Percentiles rank a stretch among this genome's conserved stretches.
Conservation (phyloP, 2,113 vertebrate species). For the Plestiodon gilberti region DNA sequence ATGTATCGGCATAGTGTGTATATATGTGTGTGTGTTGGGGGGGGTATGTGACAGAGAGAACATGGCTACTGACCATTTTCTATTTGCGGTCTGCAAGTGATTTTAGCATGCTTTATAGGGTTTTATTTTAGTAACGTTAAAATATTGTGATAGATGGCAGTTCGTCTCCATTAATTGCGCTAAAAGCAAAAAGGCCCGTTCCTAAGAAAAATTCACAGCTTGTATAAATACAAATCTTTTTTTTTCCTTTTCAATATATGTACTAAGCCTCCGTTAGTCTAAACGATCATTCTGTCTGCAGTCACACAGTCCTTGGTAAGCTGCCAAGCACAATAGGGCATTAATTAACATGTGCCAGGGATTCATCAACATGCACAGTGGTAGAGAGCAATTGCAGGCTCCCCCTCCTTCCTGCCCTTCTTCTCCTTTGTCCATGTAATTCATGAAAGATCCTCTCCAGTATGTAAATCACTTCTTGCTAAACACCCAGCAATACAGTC, state of each 20-base stretch:
- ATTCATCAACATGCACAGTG: constrained; percentile 73
- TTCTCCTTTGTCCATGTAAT: constrained; percentile 67
- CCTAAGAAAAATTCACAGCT: constrained; percentile 64
- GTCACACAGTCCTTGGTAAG: constrained; percentile 65
- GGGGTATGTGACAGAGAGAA: not conserved
- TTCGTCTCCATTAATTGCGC: constrained; percentile 64
- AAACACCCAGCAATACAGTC: constrained; percentile 65
- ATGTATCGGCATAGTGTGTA: constrained; percentile 5
- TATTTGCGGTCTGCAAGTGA: not conserved
- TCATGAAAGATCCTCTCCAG: constrained; percentile 71
- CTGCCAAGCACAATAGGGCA: constrained; percentile 76
- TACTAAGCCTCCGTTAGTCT: constrained; percentile 64
- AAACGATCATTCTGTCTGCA: constrained; percentile 71
- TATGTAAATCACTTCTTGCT: constrained; percentile 75
- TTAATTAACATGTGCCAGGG: constrained; percentile 79
- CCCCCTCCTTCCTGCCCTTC: constrained; percentile 14
- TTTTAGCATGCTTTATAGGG: constrained; percentile 37
- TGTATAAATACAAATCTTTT: constrained; percentile 67
- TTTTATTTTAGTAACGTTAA: constrained; percentile 62
- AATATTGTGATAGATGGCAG: constrained; percentile 76
- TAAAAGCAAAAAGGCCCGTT: constrained; percentile 68
- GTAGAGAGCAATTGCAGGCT: constrained; percentile 49
- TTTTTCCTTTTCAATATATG: constrained; percentile 60
- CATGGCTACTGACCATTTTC: constrained; percentile 1
- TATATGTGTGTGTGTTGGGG: not conserved